Conservation (phyloP, 2,888 invertebrate species). For the Trachelus tabidus region DNA sequence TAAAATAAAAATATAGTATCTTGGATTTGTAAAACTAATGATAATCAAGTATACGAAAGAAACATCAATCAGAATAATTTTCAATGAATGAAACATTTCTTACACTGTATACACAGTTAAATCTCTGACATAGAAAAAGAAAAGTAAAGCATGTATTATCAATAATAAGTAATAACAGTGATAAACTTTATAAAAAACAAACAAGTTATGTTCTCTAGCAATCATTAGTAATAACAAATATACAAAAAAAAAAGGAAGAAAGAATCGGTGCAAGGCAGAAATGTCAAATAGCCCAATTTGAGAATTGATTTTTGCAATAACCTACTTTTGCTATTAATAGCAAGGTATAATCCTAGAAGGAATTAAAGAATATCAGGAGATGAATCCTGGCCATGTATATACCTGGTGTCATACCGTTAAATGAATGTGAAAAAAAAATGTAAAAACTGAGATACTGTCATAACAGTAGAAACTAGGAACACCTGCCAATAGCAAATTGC, state of each 20-base stretch:
- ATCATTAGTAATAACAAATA: neutral
- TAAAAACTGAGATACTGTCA: neutral
- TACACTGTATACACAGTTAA: neutral
- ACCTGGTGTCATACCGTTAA: neutral
- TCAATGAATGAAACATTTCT: neutral
- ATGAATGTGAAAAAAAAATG: neutral
- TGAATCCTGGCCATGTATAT: neutral
- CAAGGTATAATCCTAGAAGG: conserved; percentile 13
- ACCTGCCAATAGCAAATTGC: conserved; percentile 1
- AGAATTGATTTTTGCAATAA: conserved; percentile 50
- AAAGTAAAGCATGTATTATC: neutral
- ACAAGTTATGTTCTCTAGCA: neutral
- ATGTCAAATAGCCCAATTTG: conserved; percentile 25
- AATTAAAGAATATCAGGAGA: neutral
- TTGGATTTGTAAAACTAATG: neutral
- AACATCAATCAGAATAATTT: neutral
- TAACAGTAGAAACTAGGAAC: neutral
- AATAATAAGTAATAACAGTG: neutral
- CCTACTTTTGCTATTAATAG: conserved; percentile 53
- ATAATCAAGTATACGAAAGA: neutral
- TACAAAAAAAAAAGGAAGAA: neutral
- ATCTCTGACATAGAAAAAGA: neutral
- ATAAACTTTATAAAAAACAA: neutral
- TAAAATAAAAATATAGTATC: conserved; percentile 21
- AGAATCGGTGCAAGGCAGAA: neutral